These are phyloP conservation scores for Mylabris phalerata DNA, from an alignment of 1,140 invertebrate genomes.

Conservation along the genomic window DNA sequence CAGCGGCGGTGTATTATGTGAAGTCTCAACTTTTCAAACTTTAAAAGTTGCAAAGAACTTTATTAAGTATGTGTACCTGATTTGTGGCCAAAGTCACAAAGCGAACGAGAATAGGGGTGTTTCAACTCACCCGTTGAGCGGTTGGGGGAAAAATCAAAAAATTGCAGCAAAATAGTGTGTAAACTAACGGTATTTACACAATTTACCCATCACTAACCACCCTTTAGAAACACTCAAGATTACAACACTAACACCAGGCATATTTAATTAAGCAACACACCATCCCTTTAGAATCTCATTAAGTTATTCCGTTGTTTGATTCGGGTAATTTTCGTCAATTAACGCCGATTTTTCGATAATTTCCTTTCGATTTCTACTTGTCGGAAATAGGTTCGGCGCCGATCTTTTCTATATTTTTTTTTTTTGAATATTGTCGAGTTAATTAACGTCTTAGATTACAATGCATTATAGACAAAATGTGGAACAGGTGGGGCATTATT, in stretches of 20 bases:
- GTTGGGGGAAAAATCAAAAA: no score
- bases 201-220: no score
- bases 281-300: no score
- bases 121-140: background rate
- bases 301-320: no score
- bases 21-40: slow-evolving; percentile 17
- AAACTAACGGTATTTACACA: no score
- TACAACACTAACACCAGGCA: no score
- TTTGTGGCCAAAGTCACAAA: slow-evolving; percentile 3
- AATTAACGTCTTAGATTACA: background rate
- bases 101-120: background rate
- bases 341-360: no score
- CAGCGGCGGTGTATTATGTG: slow-evolving; percentile 11
- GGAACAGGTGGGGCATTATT: background rate
- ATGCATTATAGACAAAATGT: background rate
- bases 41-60: slow-evolving; percentile 18
- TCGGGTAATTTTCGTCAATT: no score
- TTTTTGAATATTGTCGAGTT: background rate
- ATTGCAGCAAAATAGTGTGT: no score
- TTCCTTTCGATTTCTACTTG: no score
- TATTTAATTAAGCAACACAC: no score
- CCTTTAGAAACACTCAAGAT: no score
- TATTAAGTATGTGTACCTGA: slow-evolving; percentile 19
- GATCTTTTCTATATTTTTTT: background rate
- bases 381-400: background rate